Evolutionary conservation across 1,140 invertebrate species (phyloP), one percentile per base, ranked within the genome.

Genomic region (Hycleus cichorii): DNA sequence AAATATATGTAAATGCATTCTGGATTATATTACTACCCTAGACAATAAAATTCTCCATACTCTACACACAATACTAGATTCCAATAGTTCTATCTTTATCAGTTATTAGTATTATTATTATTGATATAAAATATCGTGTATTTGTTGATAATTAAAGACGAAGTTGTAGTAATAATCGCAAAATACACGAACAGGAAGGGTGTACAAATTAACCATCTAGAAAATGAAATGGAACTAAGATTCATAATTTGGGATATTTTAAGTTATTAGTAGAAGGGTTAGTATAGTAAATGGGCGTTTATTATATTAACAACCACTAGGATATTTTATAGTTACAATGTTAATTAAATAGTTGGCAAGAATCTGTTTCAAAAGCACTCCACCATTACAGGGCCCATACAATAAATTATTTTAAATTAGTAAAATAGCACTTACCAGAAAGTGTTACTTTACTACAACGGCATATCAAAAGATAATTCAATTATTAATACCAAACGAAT

Each of bases 1-100:
- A 62, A 62, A 62, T 62, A 62, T 62, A 62, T 62, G 60, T 48
- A 62, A 62, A 62, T 62, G 60, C 57, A 58, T 59, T 62, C 51
- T 49, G 50, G 57, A 51, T 54, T 58, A 58, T 58, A 58, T 32
- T 32, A 7, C 40, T 11, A 54, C 51, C 49, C 54, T 55, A 47
- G 32, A 55, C 52, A 55, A 55, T 55, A 55, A 55, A 55, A 55
- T 55, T 4, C 27, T 55, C 26, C 52, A 55, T 43, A 55, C 52
- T 27, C 52, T 18, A 47, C 45, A 32, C 24, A 40, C 40, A 8
- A 5, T 0, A 42, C 5, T 7, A 2, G 3, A 8, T 8, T 9
- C 40, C 4, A 6, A 11, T 42, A 5, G 10, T 42, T 5, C 40
- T 42, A 4, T 42, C 9, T 11, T 10, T 42, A 10, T 42, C 40